Base-by-base conservation (phyloP, 2,888 invertebrate genomes). In the Emmelina monodactyla region DNA sequence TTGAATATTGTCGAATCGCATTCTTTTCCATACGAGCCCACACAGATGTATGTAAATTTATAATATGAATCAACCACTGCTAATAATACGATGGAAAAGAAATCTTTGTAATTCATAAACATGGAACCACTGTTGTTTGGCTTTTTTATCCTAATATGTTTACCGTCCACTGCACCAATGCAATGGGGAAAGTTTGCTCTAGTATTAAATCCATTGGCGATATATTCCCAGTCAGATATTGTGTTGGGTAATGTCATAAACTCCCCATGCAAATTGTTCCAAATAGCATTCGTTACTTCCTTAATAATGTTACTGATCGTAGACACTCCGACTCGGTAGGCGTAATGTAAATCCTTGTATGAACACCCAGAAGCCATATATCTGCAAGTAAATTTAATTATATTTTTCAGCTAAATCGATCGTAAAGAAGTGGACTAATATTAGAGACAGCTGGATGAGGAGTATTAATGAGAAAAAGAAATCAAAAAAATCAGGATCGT, bases 151-250 rank as follows among this genome's bases (percentile, higher is more conserved):
- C 45, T 37, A 32, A 48, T 46, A 34, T 49, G 47, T 31, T 49
- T 49, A 14, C 45, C 47, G 35, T 46, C 47, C 37, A 35, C 38
- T 38, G 46, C 41, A 36, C 40, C 43, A 31, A 46, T 22, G 37
- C 44, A 46, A 35, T 46, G 35, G 29, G 47, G 46, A 41, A 47
- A 46, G 34, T 45, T 43, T 22, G 45, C 43, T 38, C 37, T 44
- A 34, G 34, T 46, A 34, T 43, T 28, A 46, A 45, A 51, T 37
- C 42, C 43, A 33, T 39, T 39, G 28, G 45, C 42, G 31, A 45
- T 42, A 33, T 44, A 22, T 37, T 46, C 38, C 44, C 44, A 46
- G 22, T 40, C 37, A 34, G 19, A 35, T 32, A 33, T 35, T 34
- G 37, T 40, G 28, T 37, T 33, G 32, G 40, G 39, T 35, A 41